phyloP scores from a whole-genome alignment of 2,888 invertebrate species.

The Seladonia tumulorum region DNA sequence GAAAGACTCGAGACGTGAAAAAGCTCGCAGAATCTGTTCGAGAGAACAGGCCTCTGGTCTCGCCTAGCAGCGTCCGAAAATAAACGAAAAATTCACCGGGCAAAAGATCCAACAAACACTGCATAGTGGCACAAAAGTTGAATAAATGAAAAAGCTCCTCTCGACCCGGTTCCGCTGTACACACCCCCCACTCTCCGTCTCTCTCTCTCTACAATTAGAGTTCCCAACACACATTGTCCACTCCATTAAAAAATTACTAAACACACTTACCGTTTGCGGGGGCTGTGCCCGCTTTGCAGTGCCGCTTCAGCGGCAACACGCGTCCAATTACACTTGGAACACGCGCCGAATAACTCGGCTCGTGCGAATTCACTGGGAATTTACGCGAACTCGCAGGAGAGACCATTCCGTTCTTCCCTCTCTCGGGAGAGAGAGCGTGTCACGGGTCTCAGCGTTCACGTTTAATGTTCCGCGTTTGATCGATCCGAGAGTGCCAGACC shows the following conservation, averaged over 20 bases:
- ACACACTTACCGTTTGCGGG: slow-evolving; percentile 7
- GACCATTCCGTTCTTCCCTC: neutral
- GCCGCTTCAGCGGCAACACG: neutral
- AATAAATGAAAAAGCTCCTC: slow-evolving; percentile 3
- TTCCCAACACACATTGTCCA: neutral
- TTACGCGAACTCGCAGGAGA: neutral
- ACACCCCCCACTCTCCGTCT: neutral
- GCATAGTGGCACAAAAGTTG: neutral
- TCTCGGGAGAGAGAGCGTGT: neutral
- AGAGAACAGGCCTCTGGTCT: neutral
- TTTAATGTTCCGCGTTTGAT: neutral
- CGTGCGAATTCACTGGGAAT: neutral
- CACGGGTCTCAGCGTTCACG: neutral
- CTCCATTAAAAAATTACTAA: neutral
- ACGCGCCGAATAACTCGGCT: neutral
- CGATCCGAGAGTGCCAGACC: neutral
- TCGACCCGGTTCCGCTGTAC: neutral
- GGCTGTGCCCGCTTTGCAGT: neutral
- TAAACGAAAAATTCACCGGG: neutral
- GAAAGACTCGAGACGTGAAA: neutral
- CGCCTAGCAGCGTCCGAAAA: neutral
- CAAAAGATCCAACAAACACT: neutral
- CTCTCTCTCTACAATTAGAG: neutral
- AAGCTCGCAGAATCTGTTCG: neutral
- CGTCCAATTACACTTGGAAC: neutral